phyloP scores from a whole-genome alignment of 2,888 invertebrate species.

The Idaea dimidiata region DNA sequence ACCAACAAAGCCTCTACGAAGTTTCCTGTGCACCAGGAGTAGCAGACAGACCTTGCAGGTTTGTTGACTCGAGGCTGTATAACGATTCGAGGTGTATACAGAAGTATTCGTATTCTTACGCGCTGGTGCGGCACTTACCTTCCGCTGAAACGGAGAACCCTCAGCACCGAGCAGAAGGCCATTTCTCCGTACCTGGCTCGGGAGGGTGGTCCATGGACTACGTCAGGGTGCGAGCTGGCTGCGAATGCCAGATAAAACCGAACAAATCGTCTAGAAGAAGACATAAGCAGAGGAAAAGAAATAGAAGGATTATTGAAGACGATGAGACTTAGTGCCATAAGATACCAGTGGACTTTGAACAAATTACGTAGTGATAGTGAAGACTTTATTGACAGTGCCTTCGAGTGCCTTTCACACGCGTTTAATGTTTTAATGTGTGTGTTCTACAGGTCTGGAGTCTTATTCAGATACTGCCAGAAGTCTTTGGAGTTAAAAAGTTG shows the following conservation, averaged over 20 bases:
- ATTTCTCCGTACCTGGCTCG: constrained; percentile 75
- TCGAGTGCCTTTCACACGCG: background rate
- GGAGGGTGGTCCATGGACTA: constrained; percentile 90
- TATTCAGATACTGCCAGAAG: background rate
- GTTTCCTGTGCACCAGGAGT: constrained; percentile 87
- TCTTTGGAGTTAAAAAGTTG: background rate
- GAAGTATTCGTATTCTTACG: constrained; percentile 91
- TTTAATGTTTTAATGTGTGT: constrained; percentile 14
- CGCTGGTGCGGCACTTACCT: constrained; percentile 84
- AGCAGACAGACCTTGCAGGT: constrained; percentile 86
- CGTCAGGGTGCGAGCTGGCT: constrained; percentile 90
- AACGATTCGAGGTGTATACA: constrained; percentile 90
- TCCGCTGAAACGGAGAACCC: constrained; percentile 67
- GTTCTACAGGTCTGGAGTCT: background rate
- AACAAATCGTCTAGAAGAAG: constrained; percentile 66
- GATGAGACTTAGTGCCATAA: constrained; percentile 62
- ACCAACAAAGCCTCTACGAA: constrained; percentile 88
- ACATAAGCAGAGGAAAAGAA: constrained; percentile 62
- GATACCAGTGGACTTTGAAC: constrained; percentile 62
- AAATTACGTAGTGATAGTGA: constrained; percentile 42
- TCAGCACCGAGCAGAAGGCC: constrained; percentile 59
- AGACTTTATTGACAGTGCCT: background rate
- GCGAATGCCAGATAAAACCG: constrained; percentile 89
- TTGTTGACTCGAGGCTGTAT: constrained; percentile 85
- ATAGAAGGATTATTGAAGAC: constrained; percentile 54